Percentiles rank a stretch among this genome's conserved stretches.
phyloP scores from a whole-genome alignment of 2,797 vertebrate species.

The Pempheris klunzingeri region DNA sequence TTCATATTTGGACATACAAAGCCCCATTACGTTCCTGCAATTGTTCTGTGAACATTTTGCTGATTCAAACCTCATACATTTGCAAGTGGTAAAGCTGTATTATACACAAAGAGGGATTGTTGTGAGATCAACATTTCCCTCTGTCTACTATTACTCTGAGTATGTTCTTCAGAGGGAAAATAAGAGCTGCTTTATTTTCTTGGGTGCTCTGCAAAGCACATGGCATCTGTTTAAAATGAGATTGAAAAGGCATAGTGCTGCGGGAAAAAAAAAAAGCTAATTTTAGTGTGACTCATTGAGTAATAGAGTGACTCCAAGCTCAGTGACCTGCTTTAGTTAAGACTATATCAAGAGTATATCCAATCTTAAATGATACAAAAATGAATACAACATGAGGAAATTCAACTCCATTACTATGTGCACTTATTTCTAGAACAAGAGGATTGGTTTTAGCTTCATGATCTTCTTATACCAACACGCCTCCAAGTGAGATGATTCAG shows the following conservation, averaged over 20 bases:
- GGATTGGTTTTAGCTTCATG: constrained; percentile 51
- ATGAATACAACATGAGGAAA: constrained; percentile 50
- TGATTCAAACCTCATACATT: constrained; percentile 72
- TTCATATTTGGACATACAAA: constrained; percentile 57
- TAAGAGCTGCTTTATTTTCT: constrained; percentile 62
- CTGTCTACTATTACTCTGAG: constrained; percentile 56
- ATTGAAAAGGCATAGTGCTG: constrained; percentile 56
- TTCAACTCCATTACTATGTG: constrained; percentile 33
- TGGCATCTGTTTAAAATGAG: constrained; percentile 68
- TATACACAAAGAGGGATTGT: constrained; percentile 62
- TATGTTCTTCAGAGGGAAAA: constrained; percentile 58
- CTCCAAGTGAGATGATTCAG: constrained; percentile 62
- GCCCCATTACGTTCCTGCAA: constrained; percentile 44
- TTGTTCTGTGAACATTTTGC: constrained; percentile 61
- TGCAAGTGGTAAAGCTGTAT: constrained; percentile 60
- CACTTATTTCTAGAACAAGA: constrained; percentile 53
- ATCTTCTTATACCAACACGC: constrained; percentile 69
- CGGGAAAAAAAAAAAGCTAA: constrained; percentile 42
- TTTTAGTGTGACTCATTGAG: constrained; percentile 66
- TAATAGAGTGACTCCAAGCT: constrained; percentile 64
- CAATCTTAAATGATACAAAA: constrained; percentile 66
- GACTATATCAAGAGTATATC: constrained; percentile 50
- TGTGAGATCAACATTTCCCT: constrained; percentile 67
- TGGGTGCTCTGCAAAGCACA: constrained; percentile 56
- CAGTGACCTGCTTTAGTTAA: constrained; percentile 65